Percentiles rank a stretch among this genome's conserved stretches.
Evolutionary conservation across 2,113 vertebrate genomes (phyloP).

Genomic region (Tichodroma muraria): DNA sequence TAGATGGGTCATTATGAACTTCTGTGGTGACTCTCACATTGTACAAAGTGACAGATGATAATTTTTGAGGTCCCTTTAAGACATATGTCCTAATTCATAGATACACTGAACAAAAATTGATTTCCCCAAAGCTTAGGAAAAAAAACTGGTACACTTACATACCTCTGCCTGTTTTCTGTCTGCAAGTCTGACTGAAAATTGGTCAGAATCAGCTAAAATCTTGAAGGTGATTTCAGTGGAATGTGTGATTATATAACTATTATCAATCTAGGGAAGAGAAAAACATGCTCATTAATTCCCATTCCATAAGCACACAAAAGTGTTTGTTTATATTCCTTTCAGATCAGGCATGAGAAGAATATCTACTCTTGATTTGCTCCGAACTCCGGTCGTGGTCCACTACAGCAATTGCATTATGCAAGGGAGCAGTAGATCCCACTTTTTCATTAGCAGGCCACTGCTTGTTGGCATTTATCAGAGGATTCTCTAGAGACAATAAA

Average conservation of each 20-base stretch:
- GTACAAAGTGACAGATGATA: not conserved
- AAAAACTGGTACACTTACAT: not conserved
- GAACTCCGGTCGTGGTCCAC: not conserved
- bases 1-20: not conserved
- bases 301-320: not conserved
- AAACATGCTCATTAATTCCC: not conserved
- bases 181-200: not conserved
- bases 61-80: not conserved
- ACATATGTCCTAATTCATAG: not conserved
- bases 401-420: not conserved
- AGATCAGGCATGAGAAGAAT: not conserved
- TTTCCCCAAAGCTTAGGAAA: slow-evolving; percentile 11
- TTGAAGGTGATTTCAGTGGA: not conserved
- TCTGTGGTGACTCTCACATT: not conserved
- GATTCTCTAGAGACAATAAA: not conserved
- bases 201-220: not conserved
- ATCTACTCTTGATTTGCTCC: not conserved
- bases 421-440: not conserved
- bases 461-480: not conserved
- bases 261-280: not conserved
- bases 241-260: not conserved
- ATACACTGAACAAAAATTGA: not conserved
- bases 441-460: not conserved
- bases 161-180: not conserved
- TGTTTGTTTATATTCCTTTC: not conserved